These are phyloP conservation scores for Caenorhabditis imperialis DNA, from an alignment of 2,888 invertebrate genomes.

Conservation along the genomic window DNA sequence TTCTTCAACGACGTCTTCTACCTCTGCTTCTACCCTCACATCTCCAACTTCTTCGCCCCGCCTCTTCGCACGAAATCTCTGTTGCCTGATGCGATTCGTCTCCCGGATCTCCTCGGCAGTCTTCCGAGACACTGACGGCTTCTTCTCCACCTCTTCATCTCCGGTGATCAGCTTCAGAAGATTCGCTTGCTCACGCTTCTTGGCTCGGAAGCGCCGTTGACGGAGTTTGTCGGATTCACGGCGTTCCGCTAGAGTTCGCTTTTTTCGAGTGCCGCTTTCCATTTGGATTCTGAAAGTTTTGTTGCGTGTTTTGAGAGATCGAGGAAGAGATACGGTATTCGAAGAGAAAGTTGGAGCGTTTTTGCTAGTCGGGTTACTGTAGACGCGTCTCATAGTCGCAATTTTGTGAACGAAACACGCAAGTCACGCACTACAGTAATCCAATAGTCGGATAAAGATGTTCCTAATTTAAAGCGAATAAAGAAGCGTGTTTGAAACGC, in stretches of 20 bases:
- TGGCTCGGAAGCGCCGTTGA: constrained; percentile 42
- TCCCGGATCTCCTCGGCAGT: constrained; percentile 36
- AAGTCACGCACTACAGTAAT: no score
- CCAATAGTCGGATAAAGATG: no score
- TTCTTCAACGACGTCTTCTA: not conserved
- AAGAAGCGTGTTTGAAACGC: no score
- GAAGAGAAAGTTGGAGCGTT: no score
- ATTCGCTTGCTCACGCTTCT: constrained; percentile 32
- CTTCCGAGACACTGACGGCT: constrained; percentile 6
- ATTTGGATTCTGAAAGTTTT: constrained; percentile 4
- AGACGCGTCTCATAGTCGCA: no score
- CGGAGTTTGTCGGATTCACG: constrained; percentile 42
- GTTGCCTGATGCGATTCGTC: constrained; percentile 37
- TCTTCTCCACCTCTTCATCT: constrained; percentile 4
- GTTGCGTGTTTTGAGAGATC: no score
- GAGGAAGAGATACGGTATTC: not conserved
- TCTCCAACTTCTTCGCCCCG: constrained; percentile 9
- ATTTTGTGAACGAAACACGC: no score
- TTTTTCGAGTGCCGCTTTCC: constrained; percentile 25
- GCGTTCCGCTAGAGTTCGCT: constrained; percentile 27
- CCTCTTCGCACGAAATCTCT: constrained; percentile 25
- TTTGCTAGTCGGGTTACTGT: no score
- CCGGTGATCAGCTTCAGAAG: constrained; percentile 15
- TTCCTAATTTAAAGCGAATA: no score
- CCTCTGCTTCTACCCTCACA: not conserved